These are phyloP conservation scores for Drosophila histrio DNA, from an alignment of 2,888 invertebrate species.

Conservation along the genomic window DNA sequence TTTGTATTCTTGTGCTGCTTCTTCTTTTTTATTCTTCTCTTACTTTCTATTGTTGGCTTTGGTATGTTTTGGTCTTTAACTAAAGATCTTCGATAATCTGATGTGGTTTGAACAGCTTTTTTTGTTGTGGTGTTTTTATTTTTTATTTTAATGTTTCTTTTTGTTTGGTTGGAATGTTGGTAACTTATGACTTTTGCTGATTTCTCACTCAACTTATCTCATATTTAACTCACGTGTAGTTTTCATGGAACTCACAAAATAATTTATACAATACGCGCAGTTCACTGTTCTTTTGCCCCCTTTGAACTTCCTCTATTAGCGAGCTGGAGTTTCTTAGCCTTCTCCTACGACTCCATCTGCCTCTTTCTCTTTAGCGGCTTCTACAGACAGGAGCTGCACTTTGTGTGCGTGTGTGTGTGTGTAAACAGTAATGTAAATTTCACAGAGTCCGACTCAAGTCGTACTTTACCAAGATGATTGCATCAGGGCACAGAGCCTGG, in stretches of 20 bases:
- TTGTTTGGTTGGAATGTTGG: neutral
- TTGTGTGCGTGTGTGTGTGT: conserved; percentile 16
- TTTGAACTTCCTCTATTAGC: conserved; percentile 44
- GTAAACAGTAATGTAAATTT: conserved; percentile 58
- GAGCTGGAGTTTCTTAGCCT: neutral
- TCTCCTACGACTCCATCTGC: neutral
- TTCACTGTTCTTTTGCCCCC: conserved; percentile 1
- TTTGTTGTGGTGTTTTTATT: neutral
- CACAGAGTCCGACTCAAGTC: conserved; percentile 25
- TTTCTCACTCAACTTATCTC: conserved; percentile 13
- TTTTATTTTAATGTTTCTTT: neutral
- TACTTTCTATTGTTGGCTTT: conserved; percentile 25
- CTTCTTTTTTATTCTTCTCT: neutral
- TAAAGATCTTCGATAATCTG: conserved; percentile 32
- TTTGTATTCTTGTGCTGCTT: neutral
- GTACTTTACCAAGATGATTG: conserved; percentile 37
- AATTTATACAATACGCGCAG: conserved; percentile 15
- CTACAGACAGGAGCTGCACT: conserved; percentile 40
- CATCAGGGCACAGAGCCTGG: conserved; percentile 54
- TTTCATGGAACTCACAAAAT: conserved; percentile 14
- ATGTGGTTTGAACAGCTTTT: conserved; percentile 7
- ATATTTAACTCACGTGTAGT: conserved; percentile 34
- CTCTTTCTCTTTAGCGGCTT: conserved; percentile 37
- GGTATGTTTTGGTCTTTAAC: conserved; percentile 9
- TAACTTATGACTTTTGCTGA: conserved; percentile 12